Conservation (phyloP, 2,888 invertebrate species). For the Esperia sulphurella region DNA sequence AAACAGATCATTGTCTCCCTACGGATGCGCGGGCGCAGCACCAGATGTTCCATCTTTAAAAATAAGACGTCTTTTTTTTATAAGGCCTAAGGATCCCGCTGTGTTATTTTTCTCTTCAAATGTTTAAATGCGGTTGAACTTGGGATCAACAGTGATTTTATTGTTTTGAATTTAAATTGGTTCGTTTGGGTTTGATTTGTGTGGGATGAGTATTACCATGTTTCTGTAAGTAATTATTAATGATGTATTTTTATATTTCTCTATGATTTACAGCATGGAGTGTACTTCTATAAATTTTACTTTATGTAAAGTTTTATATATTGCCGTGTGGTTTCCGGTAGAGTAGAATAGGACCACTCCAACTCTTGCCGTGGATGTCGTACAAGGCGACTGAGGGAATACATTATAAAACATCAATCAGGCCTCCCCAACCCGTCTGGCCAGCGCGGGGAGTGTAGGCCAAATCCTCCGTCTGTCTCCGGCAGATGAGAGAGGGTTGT, state of each 20-base stretch:
- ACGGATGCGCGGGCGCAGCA: conserved; percentile 26
- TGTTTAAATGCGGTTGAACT: neutral
- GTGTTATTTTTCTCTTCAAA: conserved; percentile 2
- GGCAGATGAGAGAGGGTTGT: too few species aligned
- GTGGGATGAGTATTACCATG: conserved; percentile 1
- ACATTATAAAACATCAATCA: too few species aligned
- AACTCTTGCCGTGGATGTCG: too few species aligned
- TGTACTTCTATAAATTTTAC: too few species aligned
- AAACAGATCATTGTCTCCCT: conserved; percentile 46
- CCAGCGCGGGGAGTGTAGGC: too few species aligned
- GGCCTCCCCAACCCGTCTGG: too few species aligned
- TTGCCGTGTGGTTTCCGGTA: too few species aligned
- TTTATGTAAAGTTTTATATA: too few species aligned
- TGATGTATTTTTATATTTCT: neutral
- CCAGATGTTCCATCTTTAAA: conserved; percentile 29
- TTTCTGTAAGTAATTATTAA: neutral
- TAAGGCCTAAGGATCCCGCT: conserved; percentile 8
- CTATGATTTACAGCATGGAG: neutral
- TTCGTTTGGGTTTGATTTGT: conserved; percentile 9
- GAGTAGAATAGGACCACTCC: too few species aligned
- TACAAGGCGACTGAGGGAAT: too few species aligned
- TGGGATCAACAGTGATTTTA: conserved; percentile 5
- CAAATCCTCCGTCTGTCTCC: too few species aligned
- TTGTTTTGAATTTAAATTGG: conserved; percentile 11
- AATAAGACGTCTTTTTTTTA: conserved; percentile 7